Conservation (phyloP, 2,888 invertebrate genomes). For the Geotrupes spiniger region DNA sequence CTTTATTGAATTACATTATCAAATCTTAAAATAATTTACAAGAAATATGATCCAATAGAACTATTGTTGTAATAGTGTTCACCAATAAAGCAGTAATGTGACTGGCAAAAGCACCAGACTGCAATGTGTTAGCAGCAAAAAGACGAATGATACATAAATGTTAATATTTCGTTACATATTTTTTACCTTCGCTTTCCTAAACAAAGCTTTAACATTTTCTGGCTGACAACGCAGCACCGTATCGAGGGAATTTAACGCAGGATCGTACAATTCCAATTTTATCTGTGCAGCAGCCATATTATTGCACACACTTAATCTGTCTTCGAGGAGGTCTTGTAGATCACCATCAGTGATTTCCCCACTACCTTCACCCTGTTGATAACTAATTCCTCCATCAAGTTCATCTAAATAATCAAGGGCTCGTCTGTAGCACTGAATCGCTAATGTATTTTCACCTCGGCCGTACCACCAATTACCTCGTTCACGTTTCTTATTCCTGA, state of each 20-base stretch:
- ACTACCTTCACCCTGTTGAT: conserved; percentile 55
- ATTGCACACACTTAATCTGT: conserved; percentile 81
- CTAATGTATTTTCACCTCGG: conserved; percentile 74
- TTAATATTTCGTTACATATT: too few relatives aligned
- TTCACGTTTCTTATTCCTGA: conserved; percentile 71
- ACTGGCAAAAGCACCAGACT: too few relatives aligned
- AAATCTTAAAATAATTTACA: neutral
- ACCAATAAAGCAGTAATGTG: too few relatives aligned
- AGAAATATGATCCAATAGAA: too few relatives aligned
- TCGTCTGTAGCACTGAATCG: conserved; percentile 83
- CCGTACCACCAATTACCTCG: conserved; percentile 91
- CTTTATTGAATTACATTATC: neutral
- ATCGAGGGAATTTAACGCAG: conserved; percentile 79
- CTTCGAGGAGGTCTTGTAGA: conserved; percentile 69
- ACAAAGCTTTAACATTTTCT: conserved; percentile 85
- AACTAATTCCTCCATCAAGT: conserved; percentile 62
- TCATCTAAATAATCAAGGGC: conserved; percentile 81
- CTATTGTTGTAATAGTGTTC: too few relatives aligned
- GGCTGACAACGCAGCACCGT: conserved; percentile 82
- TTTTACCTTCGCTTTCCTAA: conserved; percentile 72
- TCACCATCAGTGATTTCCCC: conserved; percentile 55
- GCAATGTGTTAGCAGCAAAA: too few relatives aligned
- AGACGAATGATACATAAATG: too few relatives aligned
- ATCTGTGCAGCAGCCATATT: conserved; percentile 92
- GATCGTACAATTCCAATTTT: conserved; percentile 71